phyloP scores from a whole-genome alignment of 2,113 vertebrate species.

The Lethenteron camtschaticum region DNA sequence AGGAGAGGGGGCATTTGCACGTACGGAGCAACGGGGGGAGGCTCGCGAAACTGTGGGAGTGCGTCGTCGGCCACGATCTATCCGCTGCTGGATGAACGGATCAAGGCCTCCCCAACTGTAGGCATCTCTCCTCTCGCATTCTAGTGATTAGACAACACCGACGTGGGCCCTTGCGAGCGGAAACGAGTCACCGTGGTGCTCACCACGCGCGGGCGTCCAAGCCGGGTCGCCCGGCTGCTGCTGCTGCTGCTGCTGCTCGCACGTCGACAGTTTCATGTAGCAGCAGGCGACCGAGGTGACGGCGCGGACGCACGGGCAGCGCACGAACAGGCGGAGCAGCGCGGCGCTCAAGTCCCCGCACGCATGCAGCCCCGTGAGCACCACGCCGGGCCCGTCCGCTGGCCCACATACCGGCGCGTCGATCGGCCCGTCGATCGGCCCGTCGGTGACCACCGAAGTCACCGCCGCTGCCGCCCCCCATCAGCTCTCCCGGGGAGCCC shows the following conservation, averaged over 20 bases:
- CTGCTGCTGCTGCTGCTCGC: constrained; percentile 12
- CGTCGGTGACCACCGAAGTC: not conserved
- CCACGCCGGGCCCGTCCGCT: constrained; percentile 12
- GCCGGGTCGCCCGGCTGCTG: not conserved
- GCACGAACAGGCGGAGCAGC: constrained; percentile 45
- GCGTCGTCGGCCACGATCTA: too few relatives aligned
- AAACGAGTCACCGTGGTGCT: too few relatives aligned
- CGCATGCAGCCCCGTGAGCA: constrained; percentile 61
- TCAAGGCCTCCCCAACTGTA: too few relatives aligned
- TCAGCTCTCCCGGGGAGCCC: not conserved
- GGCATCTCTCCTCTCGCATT: too few relatives aligned
- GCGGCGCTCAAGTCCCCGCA: constrained; percentile 67
- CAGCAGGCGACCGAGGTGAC: constrained; percentile 62
- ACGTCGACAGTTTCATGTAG: constrained; percentile 66
- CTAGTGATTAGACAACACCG: too few relatives aligned
- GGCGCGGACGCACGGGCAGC: constrained; percentile 31
- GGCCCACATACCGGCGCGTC: not conserved
- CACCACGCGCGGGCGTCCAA: not conserved
- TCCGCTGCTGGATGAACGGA: too few relatives aligned
- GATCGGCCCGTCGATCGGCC: not conserved
- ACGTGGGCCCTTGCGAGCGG: too few relatives aligned
- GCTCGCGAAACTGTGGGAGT: too few relatives aligned
- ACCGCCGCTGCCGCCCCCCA: not conserved
- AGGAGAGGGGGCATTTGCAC: too few relatives aligned
- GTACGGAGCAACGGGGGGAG: too few relatives aligned